Conservation (phyloP, 2,888 invertebrate genomes). For the Drosophila dives region DNA sequence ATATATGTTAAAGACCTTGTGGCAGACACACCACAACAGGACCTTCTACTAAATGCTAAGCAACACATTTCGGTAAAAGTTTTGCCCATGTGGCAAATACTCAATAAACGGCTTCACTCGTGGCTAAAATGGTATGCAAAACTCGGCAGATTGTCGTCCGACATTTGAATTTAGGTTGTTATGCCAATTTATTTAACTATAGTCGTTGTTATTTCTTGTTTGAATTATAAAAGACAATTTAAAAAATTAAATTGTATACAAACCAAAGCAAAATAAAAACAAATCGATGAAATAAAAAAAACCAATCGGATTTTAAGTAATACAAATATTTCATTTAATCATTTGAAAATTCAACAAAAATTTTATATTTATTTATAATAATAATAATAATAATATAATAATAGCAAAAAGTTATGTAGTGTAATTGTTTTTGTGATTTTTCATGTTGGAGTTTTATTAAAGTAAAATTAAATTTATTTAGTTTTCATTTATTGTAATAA, state of each 20-base stretch:
- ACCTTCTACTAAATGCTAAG: conserved; percentile 50
- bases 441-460: conserved; percentile 49
- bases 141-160: conserved; percentile 73
- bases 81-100: conserved; percentile 18
- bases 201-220: conserved; percentile 8
- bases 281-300: conserved; percentile 44
- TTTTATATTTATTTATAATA: conserved; percentile 76
- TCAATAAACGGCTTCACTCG: conserved; percentile 22
- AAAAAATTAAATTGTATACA: conserved; percentile 26
- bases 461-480: conserved; percentile 74
- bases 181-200: conserved; percentile 12
- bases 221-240: conserved; percentile 16
- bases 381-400: conserved; percentile 78
- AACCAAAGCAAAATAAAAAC: conserved; percentile 38
- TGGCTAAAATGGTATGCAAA: conserved; percentile 30
- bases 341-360: conserved; percentile 85
- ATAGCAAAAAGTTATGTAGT: conserved; percentile 73
- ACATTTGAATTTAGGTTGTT: conserved; percentile 26
- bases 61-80: conserved; percentile 60
- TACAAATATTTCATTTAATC: conserved; percentile 82
- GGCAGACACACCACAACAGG: conserved; percentile 26
- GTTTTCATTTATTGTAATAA: conserved; percentile 69
- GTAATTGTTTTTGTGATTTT: conserved; percentile 55
- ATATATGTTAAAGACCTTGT: conserved; percentile 14
- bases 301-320: conserved; percentile 65